phyloP scores from a whole-genome alignment of 1,140 invertebrate species.

The Bilobella aurantiaca region DNA sequence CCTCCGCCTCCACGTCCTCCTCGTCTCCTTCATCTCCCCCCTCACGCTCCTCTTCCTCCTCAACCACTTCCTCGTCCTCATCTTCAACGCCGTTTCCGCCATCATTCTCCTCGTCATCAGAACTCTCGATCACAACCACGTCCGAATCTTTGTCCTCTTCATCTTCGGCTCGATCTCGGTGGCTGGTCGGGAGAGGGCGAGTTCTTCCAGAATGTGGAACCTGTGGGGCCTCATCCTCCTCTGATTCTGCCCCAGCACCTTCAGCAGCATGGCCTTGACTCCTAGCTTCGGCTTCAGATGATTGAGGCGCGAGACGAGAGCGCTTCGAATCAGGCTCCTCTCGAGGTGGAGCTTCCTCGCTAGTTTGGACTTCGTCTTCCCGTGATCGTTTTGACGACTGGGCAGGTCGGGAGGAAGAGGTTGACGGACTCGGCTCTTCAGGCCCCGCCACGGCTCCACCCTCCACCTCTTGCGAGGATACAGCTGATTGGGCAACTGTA shows the following conservation, averaged over 20 bases:
- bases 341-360: conserved; percentile 12
- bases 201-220: conserved; percentile 24
- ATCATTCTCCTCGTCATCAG: conserved; percentile 33
- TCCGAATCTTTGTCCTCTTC: conserved; percentile 34
- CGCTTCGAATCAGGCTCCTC: conserved; percentile 28
- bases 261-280: conserved; percentile 48
- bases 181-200: not conserved
- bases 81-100: conserved; percentile 25
- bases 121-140: conserved; percentile 34
- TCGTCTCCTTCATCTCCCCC: conserved; percentile 33
- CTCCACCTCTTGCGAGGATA: not conserved
- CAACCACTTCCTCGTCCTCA: conserved; percentile 36
- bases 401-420: conserved; percentile 16
- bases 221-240: conserved; percentile 34
- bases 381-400: conserved; percentile 23
- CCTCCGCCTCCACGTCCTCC: conserved; percentile 31
- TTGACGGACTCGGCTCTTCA: conserved; percentile 31
- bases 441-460: not conserved
- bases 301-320: conserved; percentile 2
- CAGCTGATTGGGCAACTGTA: not conserved
- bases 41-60: conserved; percentile 34
- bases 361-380: conserved; percentile 20
- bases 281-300: conserved; percentile 35
- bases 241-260: conserved; percentile 39
- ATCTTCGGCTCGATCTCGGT: conserved; percentile 17